A percentile compares a stretch with the other conserved stretches of the same genome.
These are phyloP conservation scores for Drosophila lacertosa DNA, from an alignment of 1,140 invertebrate species.

Conservation along the genomic window DNA sequence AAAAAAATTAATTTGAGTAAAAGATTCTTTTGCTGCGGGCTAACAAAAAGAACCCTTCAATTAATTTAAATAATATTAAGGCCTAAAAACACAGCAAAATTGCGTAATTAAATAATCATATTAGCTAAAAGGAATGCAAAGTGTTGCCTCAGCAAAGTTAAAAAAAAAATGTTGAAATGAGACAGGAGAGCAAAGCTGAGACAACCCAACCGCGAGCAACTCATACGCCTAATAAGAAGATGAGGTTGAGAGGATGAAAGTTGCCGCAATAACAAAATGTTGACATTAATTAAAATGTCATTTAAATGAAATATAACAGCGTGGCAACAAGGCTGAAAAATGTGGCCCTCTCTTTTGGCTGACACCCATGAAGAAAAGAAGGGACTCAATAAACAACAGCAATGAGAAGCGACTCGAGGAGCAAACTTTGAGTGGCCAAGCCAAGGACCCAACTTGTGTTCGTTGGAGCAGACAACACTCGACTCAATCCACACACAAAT, in stretches of 20 bases:
- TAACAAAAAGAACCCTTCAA: background rate
- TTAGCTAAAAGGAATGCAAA: conserved; percentile 11
- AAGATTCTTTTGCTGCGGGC: background rate
- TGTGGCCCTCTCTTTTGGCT: conserved; percentile 60
- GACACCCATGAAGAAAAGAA: conserved; percentile 43
- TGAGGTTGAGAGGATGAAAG: no score
- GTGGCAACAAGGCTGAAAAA: conserved; percentile 48
- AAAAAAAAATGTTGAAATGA: conserved; percentile 25
- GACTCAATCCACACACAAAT: conserved; percentile 15
- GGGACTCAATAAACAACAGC: conserved; percentile 45
- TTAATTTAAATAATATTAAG: conserved; percentile 1
- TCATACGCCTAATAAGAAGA: conserved; percentile 14
- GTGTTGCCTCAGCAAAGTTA: conserved; percentile 1
- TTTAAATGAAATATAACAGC: conserved; percentile 81
- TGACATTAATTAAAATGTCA: conserved; percentile 83
- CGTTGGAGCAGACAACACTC: conserved; percentile 40
- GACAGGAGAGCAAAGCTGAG: background rate
- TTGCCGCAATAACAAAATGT: conserved; percentile 68
- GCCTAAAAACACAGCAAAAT: background rate
- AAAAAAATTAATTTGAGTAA: no score
- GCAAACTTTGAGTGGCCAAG: conserved; percentile 21
- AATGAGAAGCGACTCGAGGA: conserved; percentile 8
- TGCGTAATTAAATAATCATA: conserved; percentile 23
- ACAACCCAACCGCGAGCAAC: background rate
- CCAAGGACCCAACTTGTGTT: conserved; percentile 23